phyloP scores from a whole-genome alignment of 1,140 invertebrate genomes.

The Argopecten irradians region DNA sequence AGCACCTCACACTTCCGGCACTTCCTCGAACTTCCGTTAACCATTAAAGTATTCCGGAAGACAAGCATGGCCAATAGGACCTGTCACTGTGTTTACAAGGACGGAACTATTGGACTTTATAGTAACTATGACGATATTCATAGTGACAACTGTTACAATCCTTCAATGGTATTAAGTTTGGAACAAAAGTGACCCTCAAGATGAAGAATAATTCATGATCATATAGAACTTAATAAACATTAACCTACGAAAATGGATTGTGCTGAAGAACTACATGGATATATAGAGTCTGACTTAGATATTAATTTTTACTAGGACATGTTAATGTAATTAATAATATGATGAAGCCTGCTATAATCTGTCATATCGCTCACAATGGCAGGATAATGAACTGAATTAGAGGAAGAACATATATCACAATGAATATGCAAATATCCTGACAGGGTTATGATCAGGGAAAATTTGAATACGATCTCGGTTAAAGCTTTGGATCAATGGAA shows the following conservation, averaged over 20 bases:
- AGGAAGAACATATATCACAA: neutral
- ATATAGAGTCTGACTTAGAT: neutral
- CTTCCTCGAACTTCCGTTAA: neutral
- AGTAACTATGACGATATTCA: neutral
- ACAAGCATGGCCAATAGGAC: neutral
- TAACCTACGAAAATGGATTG: neutral
- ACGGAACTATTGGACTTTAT: neutral
- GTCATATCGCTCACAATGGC: neutral
- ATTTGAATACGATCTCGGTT: neutral
- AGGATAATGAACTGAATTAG: neutral
- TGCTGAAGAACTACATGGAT: neutral
- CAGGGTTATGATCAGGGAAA: neutral
- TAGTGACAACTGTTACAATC: neutral
- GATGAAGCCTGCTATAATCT: neutral
- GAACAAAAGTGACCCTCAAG: neutral
- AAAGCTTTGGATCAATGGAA: constrained; percentile 9
- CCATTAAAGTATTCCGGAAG: neutral
- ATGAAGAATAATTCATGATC: neutral
- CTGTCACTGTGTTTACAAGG: neutral
- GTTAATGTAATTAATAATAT: neutral
- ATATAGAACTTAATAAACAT: neutral
- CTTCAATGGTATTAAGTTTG: neutral
- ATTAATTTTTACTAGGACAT: neutral
- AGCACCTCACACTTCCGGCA: neutral
- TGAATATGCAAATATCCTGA: neutral